Evolutionary conservation across 2,113 vertebrate species (phyloP).

Genomic region (Dromaius novaehollandiae): DNA sequence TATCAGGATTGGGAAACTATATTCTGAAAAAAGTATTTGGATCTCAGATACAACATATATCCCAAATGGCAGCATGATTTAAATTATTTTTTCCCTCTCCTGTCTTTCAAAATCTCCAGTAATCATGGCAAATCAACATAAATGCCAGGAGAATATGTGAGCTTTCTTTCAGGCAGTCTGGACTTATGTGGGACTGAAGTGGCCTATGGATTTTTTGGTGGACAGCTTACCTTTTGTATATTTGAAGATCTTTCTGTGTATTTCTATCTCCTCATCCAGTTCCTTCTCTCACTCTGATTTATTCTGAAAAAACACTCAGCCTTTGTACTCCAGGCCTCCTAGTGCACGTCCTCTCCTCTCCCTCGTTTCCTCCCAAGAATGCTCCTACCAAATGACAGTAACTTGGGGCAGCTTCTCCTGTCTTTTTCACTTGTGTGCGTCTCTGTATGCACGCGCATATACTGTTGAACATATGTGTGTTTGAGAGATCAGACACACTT

Average conservation of each 20-base stretch:
- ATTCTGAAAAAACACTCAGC: not conserved
- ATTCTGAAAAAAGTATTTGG: not conserved
- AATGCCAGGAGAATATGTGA: not conserved
- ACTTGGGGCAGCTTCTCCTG: not conserved
- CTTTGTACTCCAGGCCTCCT: not conserved
- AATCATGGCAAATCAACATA: not conserved
- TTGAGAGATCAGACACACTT: not conserved
- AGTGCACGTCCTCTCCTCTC: not conserved
- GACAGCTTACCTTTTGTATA: not conserved
- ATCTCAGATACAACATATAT: not conserved
- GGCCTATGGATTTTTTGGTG: not conserved
- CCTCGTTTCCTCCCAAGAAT: not conserved
- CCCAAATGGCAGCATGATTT: not conserved
- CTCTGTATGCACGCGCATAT: fast-evolving
- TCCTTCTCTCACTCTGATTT: not conserved
- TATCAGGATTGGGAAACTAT: not conserved
- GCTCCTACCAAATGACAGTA: not conserved
- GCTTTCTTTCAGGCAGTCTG: not conserved
- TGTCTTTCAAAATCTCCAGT: not conserved
- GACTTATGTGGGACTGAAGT: not conserved
- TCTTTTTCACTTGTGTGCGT: not conserved
- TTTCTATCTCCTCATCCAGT: not conserved
- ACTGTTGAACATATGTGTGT: not conserved
- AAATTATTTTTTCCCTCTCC: not conserved
- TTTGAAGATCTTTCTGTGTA: not conserved